Conservation (phyloP, 2,113 vertebrate species). For the Noctilio leporinus region DNA sequence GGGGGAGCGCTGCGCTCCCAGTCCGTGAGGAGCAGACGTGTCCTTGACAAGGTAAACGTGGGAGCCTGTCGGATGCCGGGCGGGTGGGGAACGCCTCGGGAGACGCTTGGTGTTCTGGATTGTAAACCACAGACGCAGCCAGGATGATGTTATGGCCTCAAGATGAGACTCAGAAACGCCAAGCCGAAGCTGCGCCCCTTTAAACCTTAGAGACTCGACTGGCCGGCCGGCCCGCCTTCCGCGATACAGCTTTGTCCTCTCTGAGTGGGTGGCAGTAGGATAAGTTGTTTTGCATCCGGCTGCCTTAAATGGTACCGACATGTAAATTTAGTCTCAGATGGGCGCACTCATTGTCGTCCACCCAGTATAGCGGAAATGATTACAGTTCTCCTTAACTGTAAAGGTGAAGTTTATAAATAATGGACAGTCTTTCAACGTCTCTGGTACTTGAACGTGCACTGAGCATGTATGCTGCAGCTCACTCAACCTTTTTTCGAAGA, state of each 20-base stretch:
- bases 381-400: neutral
- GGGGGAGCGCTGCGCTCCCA: neutral
- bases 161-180: neutral
- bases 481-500: neutral
- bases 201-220: neutral
- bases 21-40: neutral
- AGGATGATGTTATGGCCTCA: neutral
- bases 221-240: neutral
- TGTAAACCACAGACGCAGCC: constrained; percentile 10
- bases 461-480: neutral
- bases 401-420: neutral
- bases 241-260: neutral
- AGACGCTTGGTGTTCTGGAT: neutral
- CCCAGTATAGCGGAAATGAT: neutral
- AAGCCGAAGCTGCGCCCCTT: neutral
- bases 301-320: neutral
- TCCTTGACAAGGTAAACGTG: neutral
- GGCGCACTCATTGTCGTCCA: neutral
- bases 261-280: neutral
- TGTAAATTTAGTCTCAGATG: neutral
- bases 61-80: accelerated
- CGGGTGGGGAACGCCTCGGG: neutral
- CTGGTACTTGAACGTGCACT: neutral
- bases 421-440: neutral
- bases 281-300: neutral